Conservation (phyloP, 2,888 invertebrate genomes). For the Coleophora flavipennella region DNA sequence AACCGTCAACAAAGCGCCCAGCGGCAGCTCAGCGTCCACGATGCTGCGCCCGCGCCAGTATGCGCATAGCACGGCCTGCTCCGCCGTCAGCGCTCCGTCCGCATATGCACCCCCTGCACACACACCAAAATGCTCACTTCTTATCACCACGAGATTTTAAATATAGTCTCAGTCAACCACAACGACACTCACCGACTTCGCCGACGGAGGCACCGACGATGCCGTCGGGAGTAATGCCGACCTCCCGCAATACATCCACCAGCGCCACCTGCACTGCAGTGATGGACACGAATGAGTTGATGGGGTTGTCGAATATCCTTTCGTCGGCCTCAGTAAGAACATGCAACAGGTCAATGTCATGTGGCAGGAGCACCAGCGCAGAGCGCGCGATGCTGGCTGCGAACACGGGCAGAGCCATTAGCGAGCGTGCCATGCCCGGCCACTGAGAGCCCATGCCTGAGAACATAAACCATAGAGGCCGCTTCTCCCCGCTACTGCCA, state of each 20-base stretch:
- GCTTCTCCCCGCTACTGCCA: conserved; percentile 64
- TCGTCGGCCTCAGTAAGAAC: conserved; percentile 84
- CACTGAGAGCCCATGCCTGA: conserved; percentile 99
- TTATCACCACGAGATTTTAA: too few relatives aligned
- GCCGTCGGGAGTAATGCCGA: conserved; percentile 91
- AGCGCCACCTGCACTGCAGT: conserved; percentile 97
- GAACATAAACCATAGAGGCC: conserved; percentile 95
- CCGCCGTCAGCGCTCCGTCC: conserved; percentile 94
- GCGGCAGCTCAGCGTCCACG: conserved; percentile 79
- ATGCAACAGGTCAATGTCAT: conserved; percentile 87
- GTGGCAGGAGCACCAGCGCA: conserved; percentile 82
- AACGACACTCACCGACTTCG: conserved; percentile 75
- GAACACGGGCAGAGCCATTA: conserved; percentile 89
- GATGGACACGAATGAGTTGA: conserved; percentile 94
- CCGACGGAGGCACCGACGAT: conserved; percentile 97
- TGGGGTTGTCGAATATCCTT: conserved; percentile 85
- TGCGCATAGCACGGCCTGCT: conserved; percentile 94
- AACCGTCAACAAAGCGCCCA: conserved; percentile 93
- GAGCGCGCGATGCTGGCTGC: conserved; percentile 83
- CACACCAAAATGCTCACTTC: neutral
- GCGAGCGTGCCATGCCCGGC: conserved; percentile 93
- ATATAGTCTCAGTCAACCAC: too few relatives aligned
- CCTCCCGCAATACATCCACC: conserved; percentile 85
- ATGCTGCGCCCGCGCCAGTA: conserved; percentile 94
- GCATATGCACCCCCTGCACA: conserved; percentile 93